phyloP scores from a whole-genome alignment of 2,113 vertebrate species.

The Stictonetta naevosa region DNA sequence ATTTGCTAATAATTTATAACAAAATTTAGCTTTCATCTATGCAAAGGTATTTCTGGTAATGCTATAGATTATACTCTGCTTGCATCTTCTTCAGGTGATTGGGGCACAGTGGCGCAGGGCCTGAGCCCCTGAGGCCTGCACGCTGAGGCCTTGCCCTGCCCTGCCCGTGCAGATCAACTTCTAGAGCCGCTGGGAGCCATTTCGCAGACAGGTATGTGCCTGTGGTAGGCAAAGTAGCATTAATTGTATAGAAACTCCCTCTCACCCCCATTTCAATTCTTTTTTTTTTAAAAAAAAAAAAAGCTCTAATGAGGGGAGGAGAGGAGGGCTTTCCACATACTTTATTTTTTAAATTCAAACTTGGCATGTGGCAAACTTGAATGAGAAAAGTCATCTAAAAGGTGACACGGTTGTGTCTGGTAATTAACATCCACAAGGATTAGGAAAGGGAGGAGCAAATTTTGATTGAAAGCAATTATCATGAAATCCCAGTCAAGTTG shows the following conservation, averaged over 20 bases:
- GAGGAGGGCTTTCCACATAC: not conserved
- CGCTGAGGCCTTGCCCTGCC: not conserved
- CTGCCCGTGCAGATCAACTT: too few relatives aligned
- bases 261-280: too few relatives aligned
- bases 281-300: not conserved
- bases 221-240: too few relatives aligned
- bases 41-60: too few relatives aligned
- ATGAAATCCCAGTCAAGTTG: not conserved
- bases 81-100: too few relatives aligned
- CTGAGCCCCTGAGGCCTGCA: not conserved
- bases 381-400: not conserved
- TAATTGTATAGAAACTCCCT: too few relatives aligned
- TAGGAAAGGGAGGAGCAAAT: not conserved
- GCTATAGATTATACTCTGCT: fast-evolving
- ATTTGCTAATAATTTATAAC: too few relatives aligned
- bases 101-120: too few relatives aligned
- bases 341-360: not conserved
- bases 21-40: not conserved
- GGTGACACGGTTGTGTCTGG: not conserved
- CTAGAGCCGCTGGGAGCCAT: not conserved
- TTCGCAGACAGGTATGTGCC: not conserved
- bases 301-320: not conserved
- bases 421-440: not conserved
- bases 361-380: too few relatives aligned
- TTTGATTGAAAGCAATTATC: not conserved